Percentiles rank a stretch among this genome's conserved stretches.
Evolutionary conservation across 2,888 invertebrate genomes (phyloP).

Genomic region (Xiphydria camelus): DNA sequence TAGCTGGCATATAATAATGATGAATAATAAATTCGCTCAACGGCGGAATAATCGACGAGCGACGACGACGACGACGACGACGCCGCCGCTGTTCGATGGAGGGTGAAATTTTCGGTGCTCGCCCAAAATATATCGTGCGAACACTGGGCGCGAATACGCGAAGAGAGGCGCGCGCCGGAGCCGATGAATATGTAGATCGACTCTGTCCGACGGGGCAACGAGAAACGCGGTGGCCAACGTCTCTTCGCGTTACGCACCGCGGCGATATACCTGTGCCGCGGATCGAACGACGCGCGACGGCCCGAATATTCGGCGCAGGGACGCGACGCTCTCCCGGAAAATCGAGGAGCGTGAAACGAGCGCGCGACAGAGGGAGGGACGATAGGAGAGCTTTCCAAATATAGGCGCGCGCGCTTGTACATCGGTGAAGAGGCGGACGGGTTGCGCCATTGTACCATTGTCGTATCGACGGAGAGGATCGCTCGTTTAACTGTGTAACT

Average conservation of each 20-base stretch:
- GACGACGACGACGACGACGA: not conserved
- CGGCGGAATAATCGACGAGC: too few species aligned
- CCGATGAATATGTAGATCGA: slow-evolving; percentile 40
- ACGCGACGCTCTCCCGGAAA: slow-evolving; percentile 15
- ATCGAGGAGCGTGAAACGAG: too few species aligned
- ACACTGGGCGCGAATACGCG: slow-evolving; percentile 6
- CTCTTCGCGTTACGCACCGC: too few species aligned
- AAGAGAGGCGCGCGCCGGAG: slow-evolving; percentile 16
- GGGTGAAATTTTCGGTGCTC: too few species aligned
- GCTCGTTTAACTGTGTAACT: slow-evolving; percentile 49
- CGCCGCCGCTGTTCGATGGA: not conserved
- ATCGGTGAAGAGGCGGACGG: slow-evolving; percentile 44
- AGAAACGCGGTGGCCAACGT: not conserved
- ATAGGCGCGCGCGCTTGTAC: slow-evolving; percentile 2
- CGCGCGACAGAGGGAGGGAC: not conserved
- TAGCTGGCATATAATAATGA: slow-evolving; percentile 50
- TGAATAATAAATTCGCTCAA: slow-evolving; percentile 44
- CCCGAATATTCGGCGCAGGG: too few species aligned
- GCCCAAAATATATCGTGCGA: too few species aligned
- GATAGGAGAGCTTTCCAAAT: not conserved
- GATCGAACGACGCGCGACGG: too few species aligned
- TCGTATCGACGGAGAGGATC: slow-evolving; percentile 55
- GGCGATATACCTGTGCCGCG: too few species aligned
- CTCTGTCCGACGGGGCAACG: slow-evolving; percentile 7
- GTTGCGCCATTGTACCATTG: slow-evolving; percentile 48